These are phyloP conservation scores for Teleopsis dalmanni DNA, from an alignment of 1,140 invertebrate genomes.

Conservation along the genomic window DNA sequence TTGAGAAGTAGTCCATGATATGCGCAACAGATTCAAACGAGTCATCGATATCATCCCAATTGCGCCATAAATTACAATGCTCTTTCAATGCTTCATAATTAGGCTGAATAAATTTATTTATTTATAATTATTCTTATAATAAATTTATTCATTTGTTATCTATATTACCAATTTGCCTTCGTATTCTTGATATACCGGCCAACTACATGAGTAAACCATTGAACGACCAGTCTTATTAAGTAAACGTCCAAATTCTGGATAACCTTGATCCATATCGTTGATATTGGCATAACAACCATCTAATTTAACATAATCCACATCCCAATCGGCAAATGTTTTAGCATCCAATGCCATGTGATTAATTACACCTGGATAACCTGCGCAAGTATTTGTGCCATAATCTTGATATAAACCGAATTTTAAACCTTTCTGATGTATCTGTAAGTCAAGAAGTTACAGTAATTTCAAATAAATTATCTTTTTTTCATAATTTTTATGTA, in stretches of 20 bases:
- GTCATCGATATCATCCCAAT: slow-evolving; percentile 81
- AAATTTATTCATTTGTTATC: background rate
- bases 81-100: slow-evolving; percentile 77
- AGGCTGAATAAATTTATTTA: slow-evolving; percentile 48
- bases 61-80: slow-evolving; percentile 84
- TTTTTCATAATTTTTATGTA: background rate
- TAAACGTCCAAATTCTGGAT: slow-evolving; percentile 62
- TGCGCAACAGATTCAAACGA: slow-evolving; percentile 62
- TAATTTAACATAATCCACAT: slow-evolving; percentile 82
- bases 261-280: slow-evolving; percentile 52
- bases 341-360: slow-evolving; percentile 70
- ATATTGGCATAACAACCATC: slow-evolving; percentile 76
- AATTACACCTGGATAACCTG: slow-evolving; percentile 75
- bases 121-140: background rate
- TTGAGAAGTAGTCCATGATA: slow-evolving; percentile 73
- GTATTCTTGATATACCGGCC: slow-evolving; percentile 86
- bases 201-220: slow-evolving; percentile 84
- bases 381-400: slow-evolving; percentile 76
- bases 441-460: slow-evolving; percentile 8
- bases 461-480: background rate
- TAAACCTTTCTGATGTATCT: slow-evolving; percentile 72
- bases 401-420: slow-evolving; percentile 88
- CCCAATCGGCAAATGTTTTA: slow-evolving; percentile 78
- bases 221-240: slow-evolving; percentile 72
- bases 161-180: slow-evolving; percentile 61